phyloP scores from a whole-genome alignment of 2,113 vertebrate species.

The Pardalotus punctatus region DNA sequence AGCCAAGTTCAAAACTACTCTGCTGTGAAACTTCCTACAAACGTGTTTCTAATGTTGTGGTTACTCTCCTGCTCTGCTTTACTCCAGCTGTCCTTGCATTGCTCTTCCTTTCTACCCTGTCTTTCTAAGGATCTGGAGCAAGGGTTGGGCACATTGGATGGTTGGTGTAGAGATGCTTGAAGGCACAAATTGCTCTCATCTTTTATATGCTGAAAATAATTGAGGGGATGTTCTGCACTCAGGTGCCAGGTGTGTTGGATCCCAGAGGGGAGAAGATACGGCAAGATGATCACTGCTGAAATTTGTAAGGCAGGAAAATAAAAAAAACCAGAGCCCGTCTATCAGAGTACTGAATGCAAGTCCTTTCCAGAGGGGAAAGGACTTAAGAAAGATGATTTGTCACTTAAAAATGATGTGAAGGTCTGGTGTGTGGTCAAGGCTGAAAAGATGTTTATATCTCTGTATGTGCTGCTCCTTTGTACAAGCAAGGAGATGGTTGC shows the following conservation, averaged over 20 bases:
- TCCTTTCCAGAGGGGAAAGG: neutral
- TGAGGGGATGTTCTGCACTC: neutral
- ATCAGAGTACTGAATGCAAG: neutral
- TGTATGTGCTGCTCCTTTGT: neutral
- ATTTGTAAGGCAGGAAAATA: neutral
- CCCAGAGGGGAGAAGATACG: neutral
- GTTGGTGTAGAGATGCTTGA: neutral
- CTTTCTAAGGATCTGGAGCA: fast-evolving
- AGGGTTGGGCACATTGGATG: neutral
- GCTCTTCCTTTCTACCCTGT: neutral
- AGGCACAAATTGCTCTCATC: neutral
- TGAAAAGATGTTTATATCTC: neutral
- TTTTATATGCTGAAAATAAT: neutral
- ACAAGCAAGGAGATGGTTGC: fast-evolving
- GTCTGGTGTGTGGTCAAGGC: neutral
- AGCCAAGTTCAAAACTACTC: neutral
- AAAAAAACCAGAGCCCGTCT: neutral
- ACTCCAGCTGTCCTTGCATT: neutral
- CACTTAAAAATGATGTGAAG: neutral
- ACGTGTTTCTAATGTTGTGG: neutral
- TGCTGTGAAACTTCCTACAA: neutral
- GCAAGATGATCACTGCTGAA: neutral
- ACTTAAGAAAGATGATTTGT: neutral
- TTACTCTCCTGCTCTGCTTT: neutral
- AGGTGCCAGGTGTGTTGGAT: neutral